Evolutionary conservation across 35 echinoderm and acorn worm genomes (phyloP), one percentile per base, ranked within the genome.

Genomic region (Ophiothrix spiculata): DNA sequence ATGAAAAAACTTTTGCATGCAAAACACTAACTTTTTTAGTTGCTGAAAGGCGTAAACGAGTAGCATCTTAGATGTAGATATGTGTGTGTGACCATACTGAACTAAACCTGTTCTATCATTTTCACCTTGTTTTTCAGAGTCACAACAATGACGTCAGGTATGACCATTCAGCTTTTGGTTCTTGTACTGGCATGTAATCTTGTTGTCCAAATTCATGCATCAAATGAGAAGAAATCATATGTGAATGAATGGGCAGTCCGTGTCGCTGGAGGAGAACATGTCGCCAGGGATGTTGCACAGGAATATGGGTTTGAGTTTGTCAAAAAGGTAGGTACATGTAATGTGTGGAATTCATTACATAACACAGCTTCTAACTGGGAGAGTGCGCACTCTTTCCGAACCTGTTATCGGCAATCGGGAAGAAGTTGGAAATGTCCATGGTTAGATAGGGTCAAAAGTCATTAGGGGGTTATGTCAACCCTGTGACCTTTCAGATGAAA

Each of bases 211-310:
- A 10, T 6, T 49, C 42, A 49, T 10, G 42, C 42, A 49, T 10
- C 6, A 19, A 49, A 49, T 10, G 42, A 49, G 6, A 19, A 49
- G 6, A 49, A 49, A 49, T 10, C 19, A 6, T 49, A 49, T 19
- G 42, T 49, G 42, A 93, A 93, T 41, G 91, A 93, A 80, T 93
- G 91, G 91, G 91, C 86, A 12, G 80, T 93, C 35, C 42, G 83
- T 37, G 56, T 93, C 31, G 38, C 33, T 8, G 91, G 91, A 41
- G 91, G 86, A 21, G 91, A 93, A 38, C 39, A 56, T 19, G 75
- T 80, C 0, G 91, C 91, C 12, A 76, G 86, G 63, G 86, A 86
- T 0, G 86, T 93, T 17, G 91, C 91, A 36, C 75, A 75, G 31
- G 86, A 88, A 32, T 40, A 88, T 88, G 86, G 86, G 13, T 85